Evolutionary conservation across 2,888 invertebrate species (phyloP).

Genomic region (Halictus quadricinctus): DNA sequence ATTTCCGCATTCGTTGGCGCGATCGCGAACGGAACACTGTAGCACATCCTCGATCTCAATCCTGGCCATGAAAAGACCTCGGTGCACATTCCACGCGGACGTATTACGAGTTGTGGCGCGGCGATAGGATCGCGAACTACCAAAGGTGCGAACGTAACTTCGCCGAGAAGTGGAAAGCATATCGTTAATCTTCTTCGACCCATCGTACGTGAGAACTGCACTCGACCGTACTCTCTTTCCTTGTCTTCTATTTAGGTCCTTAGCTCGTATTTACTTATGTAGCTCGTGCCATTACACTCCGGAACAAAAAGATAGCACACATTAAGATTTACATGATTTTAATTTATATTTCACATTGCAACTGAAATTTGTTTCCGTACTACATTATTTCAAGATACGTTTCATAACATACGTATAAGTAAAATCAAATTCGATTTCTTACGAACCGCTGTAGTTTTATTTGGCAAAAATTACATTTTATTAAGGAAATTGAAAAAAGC

Average conservation of each 20-base stretch:
- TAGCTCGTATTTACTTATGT: background rate
- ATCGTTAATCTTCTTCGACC: slow-evolving; percentile 61
- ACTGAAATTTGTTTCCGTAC: no score
- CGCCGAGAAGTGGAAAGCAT: slow-evolving; percentile 57
- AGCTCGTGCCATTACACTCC: background rate
- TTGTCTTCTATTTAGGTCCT: background rate
- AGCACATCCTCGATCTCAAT: slow-evolving; percentile 58
- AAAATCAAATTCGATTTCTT: no score
- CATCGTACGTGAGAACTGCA: slow-evolving; percentile 20
- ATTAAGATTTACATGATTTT: background rate
- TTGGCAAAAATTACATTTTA: no score
- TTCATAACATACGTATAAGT: no score
- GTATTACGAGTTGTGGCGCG: slow-evolving; percentile 62
- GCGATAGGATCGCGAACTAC: slow-evolving; percentile 56
- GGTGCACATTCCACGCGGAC: slow-evolving; percentile 55
- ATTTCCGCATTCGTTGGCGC: slow-evolving; percentile 40
- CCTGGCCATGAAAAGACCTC: slow-evolving; percentile 52
- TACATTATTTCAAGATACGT: no score
- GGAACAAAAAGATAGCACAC: background rate
- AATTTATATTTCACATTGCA: no score
- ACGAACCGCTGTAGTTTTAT: no score
- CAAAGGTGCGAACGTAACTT: slow-evolving; percentile 62
- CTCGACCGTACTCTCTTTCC: background rate
- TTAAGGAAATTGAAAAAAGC: no score
- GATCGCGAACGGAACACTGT: slow-evolving; percentile 48